Percentiles rank a stretch among this genome's conserved stretches.
Conservation (phyloP, 2,113 vertebrate genomes). For the Ciconia boyciana region DNA sequence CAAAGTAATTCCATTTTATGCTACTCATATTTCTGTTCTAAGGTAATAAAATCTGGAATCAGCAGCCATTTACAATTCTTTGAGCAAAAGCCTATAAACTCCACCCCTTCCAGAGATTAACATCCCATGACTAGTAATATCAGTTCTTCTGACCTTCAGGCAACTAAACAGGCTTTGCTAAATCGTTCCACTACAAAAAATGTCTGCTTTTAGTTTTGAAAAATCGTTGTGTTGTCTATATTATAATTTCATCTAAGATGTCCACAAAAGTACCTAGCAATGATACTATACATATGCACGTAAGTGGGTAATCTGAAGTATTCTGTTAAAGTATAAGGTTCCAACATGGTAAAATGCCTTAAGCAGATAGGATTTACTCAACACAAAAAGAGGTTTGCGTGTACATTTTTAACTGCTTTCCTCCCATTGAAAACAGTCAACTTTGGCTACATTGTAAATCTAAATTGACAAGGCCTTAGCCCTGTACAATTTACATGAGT, state of each 20-base stretch:
- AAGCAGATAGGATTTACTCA: neutral
- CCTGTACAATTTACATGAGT: neutral
- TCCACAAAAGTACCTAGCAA: neutral
- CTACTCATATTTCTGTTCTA: neutral
- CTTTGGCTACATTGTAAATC: neutral
- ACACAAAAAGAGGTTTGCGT: neutral
- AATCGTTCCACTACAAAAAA: neutral
- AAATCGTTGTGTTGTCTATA: neutral
- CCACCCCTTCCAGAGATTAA: neutral
- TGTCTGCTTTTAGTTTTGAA: neutral
- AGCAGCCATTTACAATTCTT: neutral
- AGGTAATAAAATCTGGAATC: neutral
- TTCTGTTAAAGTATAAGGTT: neutral
- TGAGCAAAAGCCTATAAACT: neutral
- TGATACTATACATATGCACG: too few species aligned
- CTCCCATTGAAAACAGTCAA: neutral
- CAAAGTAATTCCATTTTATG: neutral
- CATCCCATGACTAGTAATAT: neutral
- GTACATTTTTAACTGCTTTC: neutral
- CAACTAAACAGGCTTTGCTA: neutral
- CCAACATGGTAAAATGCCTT: neutral
- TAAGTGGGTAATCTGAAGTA: neutral
- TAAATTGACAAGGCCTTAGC: neutral
- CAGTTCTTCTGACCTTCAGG: neutral
- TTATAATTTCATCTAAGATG: neutral